Conservation (phyloP, 2,113 vertebrate species). For the Mesocricetus auratus region DNA sequence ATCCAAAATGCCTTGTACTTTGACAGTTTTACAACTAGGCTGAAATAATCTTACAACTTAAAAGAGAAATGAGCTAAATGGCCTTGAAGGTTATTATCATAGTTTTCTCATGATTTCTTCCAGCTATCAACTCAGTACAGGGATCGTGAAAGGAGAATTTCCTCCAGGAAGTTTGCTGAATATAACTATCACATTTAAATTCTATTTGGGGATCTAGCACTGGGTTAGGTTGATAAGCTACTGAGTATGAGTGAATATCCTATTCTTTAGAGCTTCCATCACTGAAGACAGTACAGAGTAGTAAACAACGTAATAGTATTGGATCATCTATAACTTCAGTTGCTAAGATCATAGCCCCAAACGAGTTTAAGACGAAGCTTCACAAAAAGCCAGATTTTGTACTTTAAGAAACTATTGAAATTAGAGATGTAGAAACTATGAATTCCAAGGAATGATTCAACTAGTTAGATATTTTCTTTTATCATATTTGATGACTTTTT, state of each 20-base stretch:
- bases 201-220: not conserved
- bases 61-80: not conserved
- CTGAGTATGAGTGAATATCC: not conserved
- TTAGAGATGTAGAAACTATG: not conserved
- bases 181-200: not conserved
- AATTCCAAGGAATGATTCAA: not conserved
- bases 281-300: not conserved
- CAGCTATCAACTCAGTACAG: not conserved
- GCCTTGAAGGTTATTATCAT: not conserved
- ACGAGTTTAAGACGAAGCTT: not conserved
- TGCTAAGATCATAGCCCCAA: not conserved
- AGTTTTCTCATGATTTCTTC: not conserved
- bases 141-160: not conserved
- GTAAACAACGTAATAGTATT: not conserved
- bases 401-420: not conserved
- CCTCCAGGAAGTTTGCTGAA: not conserved
- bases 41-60: not conserved
- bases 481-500: not conserved
- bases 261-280: not conserved
- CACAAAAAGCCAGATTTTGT: not conserved
- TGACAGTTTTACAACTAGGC: not conserved
- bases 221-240: not conserved
- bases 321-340: not conserved
- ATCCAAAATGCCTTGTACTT: not conserved
- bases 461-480: not conserved